Evolutionary conservation across 2,888 invertebrate genomes (phyloP), one percentile per base, ranked within the genome.

Genomic region (Sinopyrophorus schimmeli): DNA sequence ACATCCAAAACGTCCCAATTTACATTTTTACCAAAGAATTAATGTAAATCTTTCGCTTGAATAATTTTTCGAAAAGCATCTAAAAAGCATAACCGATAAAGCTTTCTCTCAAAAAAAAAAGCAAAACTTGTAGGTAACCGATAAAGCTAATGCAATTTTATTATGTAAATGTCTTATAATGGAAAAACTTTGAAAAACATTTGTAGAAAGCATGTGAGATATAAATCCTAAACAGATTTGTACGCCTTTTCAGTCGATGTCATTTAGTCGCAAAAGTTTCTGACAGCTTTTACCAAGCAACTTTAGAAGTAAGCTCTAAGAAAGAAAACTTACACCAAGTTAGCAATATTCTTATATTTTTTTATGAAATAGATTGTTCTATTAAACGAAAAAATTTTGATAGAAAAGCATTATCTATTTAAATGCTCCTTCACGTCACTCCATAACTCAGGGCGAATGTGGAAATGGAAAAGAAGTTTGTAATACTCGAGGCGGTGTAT

Each of bases 131-230:
- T 12, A 28, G 28, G 39, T 30, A 40, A 20, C 39, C 30, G 39
- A 42, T 32, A 42, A 12, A 32, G 17, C 20, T 32, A 15, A 14
- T 31, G 46, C 28, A 46, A 46, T 46, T 46, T 46, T 46, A 46
- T 30, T 38, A 46, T 46, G 46, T 30, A 46, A 46, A 46, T 46
- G 46, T 31, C 38, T 46, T 46, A 38, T 46, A 46, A 46, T 46
- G 46, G 46, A 46, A 46, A 46, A 46, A 46, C 26, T 46, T 46
- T 38, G 10, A 20, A 16, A 46, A 31, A 26, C 46, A 38, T 30
- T 46, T 38, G 30, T 46, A 23, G 37, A 27, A 46, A 44, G 23
- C 21, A 44, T 30, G 14, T 6, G 30, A 37, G 46, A 38, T 30
- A 46, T 37, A 46, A 46, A 46, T 38, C 17, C 23, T 38, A 30